Evolutionary conservation across 2,888 invertebrate genomes (phyloP), one percentile per base, ranked within the genome.

Genomic region (Himalopsyche tibetana): DNA sequence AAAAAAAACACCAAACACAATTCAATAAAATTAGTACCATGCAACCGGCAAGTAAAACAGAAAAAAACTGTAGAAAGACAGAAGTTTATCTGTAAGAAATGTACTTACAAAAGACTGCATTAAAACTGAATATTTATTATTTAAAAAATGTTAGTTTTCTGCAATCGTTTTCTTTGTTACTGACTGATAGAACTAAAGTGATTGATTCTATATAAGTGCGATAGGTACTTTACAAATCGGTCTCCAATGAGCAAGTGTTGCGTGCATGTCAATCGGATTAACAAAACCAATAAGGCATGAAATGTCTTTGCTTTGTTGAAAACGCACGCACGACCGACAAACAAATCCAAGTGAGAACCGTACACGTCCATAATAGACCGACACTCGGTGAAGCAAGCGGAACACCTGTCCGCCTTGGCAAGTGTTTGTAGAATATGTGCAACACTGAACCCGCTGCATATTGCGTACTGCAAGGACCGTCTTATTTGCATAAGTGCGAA

Each of bases 241-340:
- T 28, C 63, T 63, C 15, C 28, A 15, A 15, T 51, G 51, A 15
- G 51, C 51, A 19, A 63, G 74, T 74, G 74, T 19, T 74, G 36
- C 74, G 12, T 74, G 74, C 74, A 74, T 74, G 74, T 74, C 74
- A 74, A 74, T 36, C 74, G 74, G 74, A 74, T 74, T 74, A 74
- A 36, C 28, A 74, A 36, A 74, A 74, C 74, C 74, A 36, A 74
- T 74, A 74, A 28, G 74, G 74, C 74, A 38, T 74, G 74, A 36
- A 51, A 51, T 36, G 74, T 74, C 36, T 74, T 36, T 63, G 28
- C 63, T 28, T 63, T 63, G 74, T 15, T 74, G 38, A 36, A 74
- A 74, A 74, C 36, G 38, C 38, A 74, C 74, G 74, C 74, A 74
- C 36, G 36, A 19, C 8, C 74, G 19, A 36, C 36, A 74, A 74